A percentile compares a stretch with the other conserved stretches of the same genome.
phyloP scores from a whole-genome alignment of 2,797 vertebrate genomes.

The Aulostomus chinensis region DNA sequence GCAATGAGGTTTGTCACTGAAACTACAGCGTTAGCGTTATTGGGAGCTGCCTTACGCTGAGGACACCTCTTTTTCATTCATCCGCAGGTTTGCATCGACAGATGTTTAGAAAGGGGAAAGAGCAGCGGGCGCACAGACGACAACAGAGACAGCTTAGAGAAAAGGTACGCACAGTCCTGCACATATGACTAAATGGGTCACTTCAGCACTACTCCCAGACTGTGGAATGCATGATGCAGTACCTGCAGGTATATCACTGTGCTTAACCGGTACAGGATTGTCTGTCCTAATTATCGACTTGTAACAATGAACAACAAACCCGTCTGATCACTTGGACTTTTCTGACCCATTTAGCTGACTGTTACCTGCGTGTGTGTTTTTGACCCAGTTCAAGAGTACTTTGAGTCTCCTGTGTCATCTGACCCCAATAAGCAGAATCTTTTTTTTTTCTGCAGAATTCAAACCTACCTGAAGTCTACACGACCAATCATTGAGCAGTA shows the following conservation, averaged over 20 bases:
- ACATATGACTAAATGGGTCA: too few relatives aligned
- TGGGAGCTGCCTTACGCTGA: background rate
- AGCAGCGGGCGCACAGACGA: conserved; percentile 95
- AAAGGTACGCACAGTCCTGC: conserved; percentile 85
- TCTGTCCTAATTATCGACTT: background rate
- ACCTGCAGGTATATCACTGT: background rate
- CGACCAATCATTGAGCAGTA: conserved; percentile 92
- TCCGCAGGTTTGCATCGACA: conserved; percentile 87
- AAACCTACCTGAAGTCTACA: conserved; percentile 95
- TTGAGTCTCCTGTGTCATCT: conserved; percentile 39
- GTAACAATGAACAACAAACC: conserved; percentile 5
- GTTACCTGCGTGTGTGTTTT: conserved; percentile 50
- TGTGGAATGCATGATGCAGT: background rate
- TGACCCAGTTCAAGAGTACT: conserved; percentile 57
- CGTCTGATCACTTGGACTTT: conserved; percentile 34
- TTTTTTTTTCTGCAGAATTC: conserved; percentile 82
- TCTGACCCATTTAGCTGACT: conserved; percentile 48
- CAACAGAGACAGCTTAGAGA: conserved; percentile 94
- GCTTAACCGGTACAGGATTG: conserved; percentile 2
- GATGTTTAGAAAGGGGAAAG: conserved; percentile 96
- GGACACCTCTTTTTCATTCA: background rate
- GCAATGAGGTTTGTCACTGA: conserved; percentile 83
- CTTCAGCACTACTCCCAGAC: background rate
- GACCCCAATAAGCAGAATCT: conserved; percentile 49
- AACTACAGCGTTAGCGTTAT: background rate